These are phyloP conservation scores for Caenorhabditis macrosperma DNA, from an alignment of 2,888 invertebrate species.

Conservation along the genomic window DNA sequence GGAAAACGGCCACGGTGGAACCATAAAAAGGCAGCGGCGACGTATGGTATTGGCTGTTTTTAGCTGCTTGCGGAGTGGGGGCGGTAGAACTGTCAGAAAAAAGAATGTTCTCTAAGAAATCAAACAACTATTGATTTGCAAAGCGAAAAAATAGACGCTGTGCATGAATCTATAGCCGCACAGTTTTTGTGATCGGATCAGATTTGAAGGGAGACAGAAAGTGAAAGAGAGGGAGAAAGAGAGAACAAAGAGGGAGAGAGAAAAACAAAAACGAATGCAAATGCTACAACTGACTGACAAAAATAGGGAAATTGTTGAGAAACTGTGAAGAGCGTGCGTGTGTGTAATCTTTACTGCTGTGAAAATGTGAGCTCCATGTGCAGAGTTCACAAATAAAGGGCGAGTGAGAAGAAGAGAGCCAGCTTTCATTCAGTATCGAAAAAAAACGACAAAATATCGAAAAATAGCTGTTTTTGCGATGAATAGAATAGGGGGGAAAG, in stretches of 20 bases:
- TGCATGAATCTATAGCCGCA: not conserved
- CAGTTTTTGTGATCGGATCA: conserved; percentile 10
- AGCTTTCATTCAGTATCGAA: not conserved
- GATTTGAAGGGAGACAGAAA: conserved; percentile 5
- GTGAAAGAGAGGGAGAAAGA: not conserved
- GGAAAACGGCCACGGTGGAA: conserved; percentile 52
- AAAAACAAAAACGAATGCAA: conserved; percentile 3
- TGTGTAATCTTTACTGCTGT: conserved; percentile 30
- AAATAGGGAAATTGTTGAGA: not conserved
- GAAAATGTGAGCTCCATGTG: conserved; percentile 18
- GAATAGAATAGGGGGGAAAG: not conserved
- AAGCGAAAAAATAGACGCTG: not conserved
- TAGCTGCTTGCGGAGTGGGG: conserved; percentile 8
- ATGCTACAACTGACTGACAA: conserved; percentile 12
- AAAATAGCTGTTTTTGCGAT: conserved; percentile 4
- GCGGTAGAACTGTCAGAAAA: conserved; percentile 10
- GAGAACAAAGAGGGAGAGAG: no score
- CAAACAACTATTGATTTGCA: conserved; percentile 4
- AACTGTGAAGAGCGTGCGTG: conserved; percentile 4
- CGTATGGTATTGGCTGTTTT: conserved; percentile 21
- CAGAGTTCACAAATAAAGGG: conserved; percentile 25
- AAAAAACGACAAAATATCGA: conserved; percentile 21
- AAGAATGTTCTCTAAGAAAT: not conserved
- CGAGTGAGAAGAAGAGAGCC: conserved; percentile 24
- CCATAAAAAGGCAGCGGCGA: conserved; percentile 34